phyloP scores from a whole-genome alignment of 2,888 invertebrate genomes.

The Drosophila bunnanda region DNA sequence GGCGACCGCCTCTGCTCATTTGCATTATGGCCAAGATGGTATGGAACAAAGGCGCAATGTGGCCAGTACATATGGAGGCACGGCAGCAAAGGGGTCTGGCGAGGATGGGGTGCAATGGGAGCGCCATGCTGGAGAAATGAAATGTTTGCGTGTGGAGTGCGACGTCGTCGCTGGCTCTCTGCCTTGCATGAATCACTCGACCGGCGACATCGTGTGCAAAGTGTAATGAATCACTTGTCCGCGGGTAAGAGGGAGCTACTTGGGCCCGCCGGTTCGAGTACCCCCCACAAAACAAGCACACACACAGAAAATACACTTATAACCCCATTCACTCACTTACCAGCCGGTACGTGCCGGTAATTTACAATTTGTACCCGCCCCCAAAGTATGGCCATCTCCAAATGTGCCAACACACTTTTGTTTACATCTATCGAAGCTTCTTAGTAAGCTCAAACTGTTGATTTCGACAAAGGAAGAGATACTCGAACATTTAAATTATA shows the following conservation, averaged over 20 bases:
- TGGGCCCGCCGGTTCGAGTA: constrained; percentile 4
- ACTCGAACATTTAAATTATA: not conserved
- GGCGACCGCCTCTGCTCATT: constrained; percentile 22
- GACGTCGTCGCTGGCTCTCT: constrained; percentile 11
- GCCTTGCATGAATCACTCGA: constrained; percentile 66
- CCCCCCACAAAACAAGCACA: constrained; percentile 18
- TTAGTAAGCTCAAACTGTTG: not conserved
- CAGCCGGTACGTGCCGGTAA: constrained; percentile 62
- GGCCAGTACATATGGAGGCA: not conserved
- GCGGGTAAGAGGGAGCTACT: constrained; percentile 8
- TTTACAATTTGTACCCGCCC: constrained; percentile 64
- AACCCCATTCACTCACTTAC: constrained; percentile 12
- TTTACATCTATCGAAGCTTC: constrained; percentile 4
- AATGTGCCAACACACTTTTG: constrained; percentile 8
- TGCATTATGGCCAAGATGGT: constrained; percentile 40
- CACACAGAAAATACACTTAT: constrained; percentile 30
- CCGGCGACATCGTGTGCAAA: constrained; percentile 54
- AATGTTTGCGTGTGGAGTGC: constrained; percentile 59
- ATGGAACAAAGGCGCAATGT: constrained; percentile 16
- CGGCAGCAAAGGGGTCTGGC: constrained; percentile 24
- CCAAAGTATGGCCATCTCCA: constrained; percentile 40
- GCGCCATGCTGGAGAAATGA: constrained; percentile 53
- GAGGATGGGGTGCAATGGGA: constrained; percentile 51
- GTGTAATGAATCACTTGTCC: constrained; percentile 68
- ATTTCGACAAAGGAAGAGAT: not conserved